Conservation (phyloP, 2,113 vertebrate genomes). For the Athene cunicularia region DNA sequence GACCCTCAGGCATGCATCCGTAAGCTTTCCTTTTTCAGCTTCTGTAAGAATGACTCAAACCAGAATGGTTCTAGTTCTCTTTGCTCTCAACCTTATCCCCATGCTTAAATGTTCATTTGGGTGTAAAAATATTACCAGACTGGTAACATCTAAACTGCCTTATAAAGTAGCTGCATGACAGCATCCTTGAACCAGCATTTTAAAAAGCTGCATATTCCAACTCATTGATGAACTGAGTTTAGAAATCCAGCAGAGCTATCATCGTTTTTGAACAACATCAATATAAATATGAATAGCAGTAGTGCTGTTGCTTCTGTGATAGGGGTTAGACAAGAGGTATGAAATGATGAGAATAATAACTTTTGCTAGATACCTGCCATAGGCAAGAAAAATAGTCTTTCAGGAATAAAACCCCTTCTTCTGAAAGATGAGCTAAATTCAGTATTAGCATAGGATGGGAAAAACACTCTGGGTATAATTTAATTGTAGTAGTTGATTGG, state of each 20-base stretch:
- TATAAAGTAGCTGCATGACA: not conserved
- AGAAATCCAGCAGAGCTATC: not conserved
- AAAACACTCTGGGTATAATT: not conserved
- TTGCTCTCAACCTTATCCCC: not conserved
- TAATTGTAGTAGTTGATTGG: not conserved
- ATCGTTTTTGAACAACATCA: not conserved
- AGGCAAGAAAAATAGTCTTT: not conserved
- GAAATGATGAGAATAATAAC: not conserved
- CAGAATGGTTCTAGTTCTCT: not conserved
- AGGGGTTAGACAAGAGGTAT: not conserved
- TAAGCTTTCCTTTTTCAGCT: slow-evolving; percentile 56
- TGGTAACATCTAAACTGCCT: not conserved
- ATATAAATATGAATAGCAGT: not conserved
- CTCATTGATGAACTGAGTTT: not conserved
- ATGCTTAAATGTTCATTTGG: not conserved
- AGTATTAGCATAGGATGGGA: not conserved
- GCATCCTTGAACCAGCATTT: not conserved
- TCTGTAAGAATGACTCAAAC: not conserved
- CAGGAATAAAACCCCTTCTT: not conserved
- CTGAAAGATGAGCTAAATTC: not conserved
- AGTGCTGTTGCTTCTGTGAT: not conserved
- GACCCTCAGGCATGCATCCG: slow-evolving; percentile 78
- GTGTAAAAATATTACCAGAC: not conserved
- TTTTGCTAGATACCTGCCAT: not conserved
- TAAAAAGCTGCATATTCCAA: not conserved